Percentiles rank a stretch among this genome's conserved stretches.
These are phyloP conservation scores for Yponomeuta evonymella DNA, from an alignment of 2,888 invertebrate species.

Conservation along the genomic window DNA sequence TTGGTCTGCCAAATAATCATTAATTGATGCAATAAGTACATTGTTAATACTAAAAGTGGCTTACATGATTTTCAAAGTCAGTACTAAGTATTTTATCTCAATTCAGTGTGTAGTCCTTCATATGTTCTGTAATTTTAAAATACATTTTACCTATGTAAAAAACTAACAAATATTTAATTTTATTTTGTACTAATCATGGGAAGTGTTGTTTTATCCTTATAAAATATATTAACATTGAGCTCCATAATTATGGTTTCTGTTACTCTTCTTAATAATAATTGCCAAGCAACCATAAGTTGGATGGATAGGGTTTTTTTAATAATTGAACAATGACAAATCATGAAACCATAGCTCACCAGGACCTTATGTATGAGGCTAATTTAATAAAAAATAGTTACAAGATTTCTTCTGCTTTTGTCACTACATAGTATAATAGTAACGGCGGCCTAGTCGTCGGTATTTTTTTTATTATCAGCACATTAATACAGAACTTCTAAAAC, in stretches of 20 bases:
- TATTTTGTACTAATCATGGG: constrained; percentile 77
- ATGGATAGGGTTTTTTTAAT: too few species aligned
- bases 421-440: too few species aligned
- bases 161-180: constrained; percentile 77
- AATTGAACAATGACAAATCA: too few species aligned
- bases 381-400: too few species aligned
- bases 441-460: too few species aligned
- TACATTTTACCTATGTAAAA: constrained; percentile 73
- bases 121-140: constrained; percentile 75
- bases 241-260: constrained; percentile 74
- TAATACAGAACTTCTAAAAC: too few species aligned
- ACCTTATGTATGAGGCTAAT: too few species aligned
- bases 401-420: too few species aligned
- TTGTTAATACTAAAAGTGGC: constrained; percentile 75
- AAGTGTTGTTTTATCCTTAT: constrained; percentile 77
- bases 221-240: constrained; percentile 78
- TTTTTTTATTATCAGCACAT: too few species aligned
- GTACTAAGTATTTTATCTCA: constrained; percentile 73
- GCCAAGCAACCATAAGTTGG: too few species aligned
- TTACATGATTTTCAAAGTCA: constrained; percentile 73
- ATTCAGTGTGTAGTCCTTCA: constrained; percentile 76
- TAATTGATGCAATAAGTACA: constrained; percentile 71
- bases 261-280: constrained; percentile 26
- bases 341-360: too few species aligned
- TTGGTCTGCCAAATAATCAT: constrained; percentile 74